Evolutionary conservation across 2,888 invertebrate genomes (phyloP).

Genomic region (Omphaloscelis lunosa): DNA sequence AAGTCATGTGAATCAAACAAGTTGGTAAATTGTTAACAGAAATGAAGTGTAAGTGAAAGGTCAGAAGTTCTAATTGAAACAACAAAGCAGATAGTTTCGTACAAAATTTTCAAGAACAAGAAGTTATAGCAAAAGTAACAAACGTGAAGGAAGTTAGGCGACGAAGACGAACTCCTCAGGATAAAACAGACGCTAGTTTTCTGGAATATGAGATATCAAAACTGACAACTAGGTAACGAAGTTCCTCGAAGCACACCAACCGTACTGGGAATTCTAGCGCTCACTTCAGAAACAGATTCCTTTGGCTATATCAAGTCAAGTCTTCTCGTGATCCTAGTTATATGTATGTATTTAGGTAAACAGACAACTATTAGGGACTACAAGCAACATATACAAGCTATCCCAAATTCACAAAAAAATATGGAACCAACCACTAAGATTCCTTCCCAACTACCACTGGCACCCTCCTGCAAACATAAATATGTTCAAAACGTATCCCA

Average conservation of each 20-base stretch:
- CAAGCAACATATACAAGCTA: background rate
- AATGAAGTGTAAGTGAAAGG: constrained; percentile 11
- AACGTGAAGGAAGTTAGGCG: constrained; percentile 8
- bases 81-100: constrained; percentile 24
- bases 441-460: background rate
- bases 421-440: no score
- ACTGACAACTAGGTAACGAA: background rate
- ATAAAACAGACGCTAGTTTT: background rate
- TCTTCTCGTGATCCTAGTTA: no score
- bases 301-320: no score
- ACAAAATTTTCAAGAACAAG: background rate
- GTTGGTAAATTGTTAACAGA: background rate
- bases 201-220: background rate
- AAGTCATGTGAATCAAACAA: constrained; percentile 5
- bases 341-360: background rate
- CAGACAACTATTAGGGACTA: background rate
- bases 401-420: background rate
- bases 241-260: no score
- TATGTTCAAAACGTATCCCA: background rate
- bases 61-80: constrained; percentile 42
- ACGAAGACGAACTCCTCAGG: constrained; percentile 16
- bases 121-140: constrained; percentile 14
- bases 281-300: background rate
- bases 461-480: background rate
- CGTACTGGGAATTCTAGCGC: background rate